Conservation (phyloP, 2,797 vertebrate genomes). For the Epinephelus awoara region DNA sequence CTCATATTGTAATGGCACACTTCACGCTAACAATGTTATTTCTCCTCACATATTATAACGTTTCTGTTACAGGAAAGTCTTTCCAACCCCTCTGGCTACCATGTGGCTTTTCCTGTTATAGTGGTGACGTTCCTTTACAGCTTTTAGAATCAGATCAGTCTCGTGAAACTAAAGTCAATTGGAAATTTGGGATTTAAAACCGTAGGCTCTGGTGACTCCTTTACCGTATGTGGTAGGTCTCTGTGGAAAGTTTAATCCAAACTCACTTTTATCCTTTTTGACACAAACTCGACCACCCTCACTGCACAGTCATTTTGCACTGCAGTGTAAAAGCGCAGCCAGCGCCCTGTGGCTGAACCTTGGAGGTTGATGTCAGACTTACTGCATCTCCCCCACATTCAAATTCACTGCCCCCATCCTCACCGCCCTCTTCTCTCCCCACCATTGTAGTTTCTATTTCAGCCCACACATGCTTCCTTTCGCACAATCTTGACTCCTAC, state of each 20-base stretch:
- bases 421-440: background rate
- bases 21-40: background rate
- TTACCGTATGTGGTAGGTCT: constrained; percentile 33
- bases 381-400: constrained; percentile 37
- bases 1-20: background rate
- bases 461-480: background rate
- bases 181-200: background rate
- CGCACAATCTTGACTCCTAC: background rate
- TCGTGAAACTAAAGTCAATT: background rate
- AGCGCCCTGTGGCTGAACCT: constrained; percentile 46
- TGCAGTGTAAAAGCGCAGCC: constrained; percentile 20
- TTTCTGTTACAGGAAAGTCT: constrained; percentile 1
- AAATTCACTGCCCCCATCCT: constrained; percentile 4
- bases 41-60: background rate
- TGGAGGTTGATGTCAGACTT: constrained; percentile 49
- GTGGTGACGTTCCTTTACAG: background rate
- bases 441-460: background rate
- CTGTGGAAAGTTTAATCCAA: constrained; percentile 10
- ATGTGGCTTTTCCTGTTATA: constrained; percentile 12
- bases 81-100: background rate
- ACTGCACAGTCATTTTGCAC: constrained; percentile 7
- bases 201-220: constrained; percentile 2
- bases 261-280: constrained; percentile 14
- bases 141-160: background rate
- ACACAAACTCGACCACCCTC: constrained; percentile 53